Evolutionary conservation across 2,888 invertebrate genomes (phyloP).

Genomic region (Acanthosepion esculentum): DNA sequence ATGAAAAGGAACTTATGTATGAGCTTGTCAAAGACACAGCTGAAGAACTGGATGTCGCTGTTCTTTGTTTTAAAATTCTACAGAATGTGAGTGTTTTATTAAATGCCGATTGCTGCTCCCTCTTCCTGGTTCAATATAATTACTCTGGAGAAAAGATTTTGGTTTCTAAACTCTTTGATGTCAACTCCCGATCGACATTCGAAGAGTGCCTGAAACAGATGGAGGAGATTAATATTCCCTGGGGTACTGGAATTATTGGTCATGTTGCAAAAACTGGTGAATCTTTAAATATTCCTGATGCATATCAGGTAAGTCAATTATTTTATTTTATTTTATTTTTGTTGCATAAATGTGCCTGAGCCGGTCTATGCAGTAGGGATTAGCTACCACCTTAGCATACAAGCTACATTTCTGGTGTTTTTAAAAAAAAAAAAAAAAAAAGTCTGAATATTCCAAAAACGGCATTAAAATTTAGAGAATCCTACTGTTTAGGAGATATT

Average conservation of each 20-base stretch:
- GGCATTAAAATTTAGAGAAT: too few species aligned
- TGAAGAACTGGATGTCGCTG: constrained; percentile 73
- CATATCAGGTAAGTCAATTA: constrained; percentile 78
- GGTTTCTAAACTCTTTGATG: constrained; percentile 73
- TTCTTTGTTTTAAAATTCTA: constrained; percentile 74
- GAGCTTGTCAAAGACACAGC: constrained; percentile 74
- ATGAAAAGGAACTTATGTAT: constrained; percentile 74
- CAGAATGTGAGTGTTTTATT: constrained; percentile 73
- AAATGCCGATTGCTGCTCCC: constrained; percentile 73
- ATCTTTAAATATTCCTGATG: constrained; percentile 85
- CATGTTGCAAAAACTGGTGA: constrained; percentile 87
- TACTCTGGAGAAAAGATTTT: constrained; percentile 79
- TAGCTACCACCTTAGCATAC: too few species aligned
- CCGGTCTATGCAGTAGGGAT: neutral
- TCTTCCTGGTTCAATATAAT: constrained; percentile 75
- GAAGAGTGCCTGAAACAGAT: constrained; percentile 90
- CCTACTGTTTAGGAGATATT: too few species aligned
- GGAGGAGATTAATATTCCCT: constrained; percentile 83
- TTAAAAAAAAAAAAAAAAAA: too few species aligned
- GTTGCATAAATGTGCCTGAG: neutral
- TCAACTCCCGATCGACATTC: constrained; percentile 77
- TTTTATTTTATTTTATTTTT: neutral
- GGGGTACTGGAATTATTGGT: constrained; percentile 85
- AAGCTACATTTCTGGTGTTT: too few species aligned
- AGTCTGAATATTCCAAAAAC: too few species aligned